Conservation (phyloP, 2,113 vertebrate genomes). For the Anolis carolinensis region DNA sequence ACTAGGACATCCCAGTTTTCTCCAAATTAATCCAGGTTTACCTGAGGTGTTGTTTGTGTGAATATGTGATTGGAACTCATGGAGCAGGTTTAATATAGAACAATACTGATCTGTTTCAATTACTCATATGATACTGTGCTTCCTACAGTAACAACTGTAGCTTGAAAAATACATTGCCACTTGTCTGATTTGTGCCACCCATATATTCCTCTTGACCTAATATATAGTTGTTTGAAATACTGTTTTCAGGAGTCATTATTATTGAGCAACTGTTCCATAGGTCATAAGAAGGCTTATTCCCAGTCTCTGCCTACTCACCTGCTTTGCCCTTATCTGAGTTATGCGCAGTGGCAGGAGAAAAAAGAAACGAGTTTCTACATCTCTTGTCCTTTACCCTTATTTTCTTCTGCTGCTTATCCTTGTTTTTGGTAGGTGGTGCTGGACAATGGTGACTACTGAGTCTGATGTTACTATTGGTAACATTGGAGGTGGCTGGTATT, state of each 20-base stretch:
- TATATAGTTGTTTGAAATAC: background rate
- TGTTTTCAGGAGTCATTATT: background rate
- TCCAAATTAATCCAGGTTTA: too few relatives aligned
- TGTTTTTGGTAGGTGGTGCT: background rate
- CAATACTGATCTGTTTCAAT: background rate
- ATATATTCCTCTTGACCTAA: background rate
- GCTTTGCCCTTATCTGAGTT: background rate
- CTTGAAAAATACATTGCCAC: background rate
- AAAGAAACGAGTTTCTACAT: background rate
- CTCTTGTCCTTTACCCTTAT: background rate
- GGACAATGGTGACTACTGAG: background rate
- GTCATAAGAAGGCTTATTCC: background rate
- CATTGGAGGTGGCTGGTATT: too few relatives aligned
- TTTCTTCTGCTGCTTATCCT: background rate
- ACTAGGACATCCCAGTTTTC: too few relatives aligned
- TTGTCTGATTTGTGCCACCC: background rate
- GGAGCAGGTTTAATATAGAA: background rate
- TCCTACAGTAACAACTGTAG: background rate
- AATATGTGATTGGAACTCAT: background rate
- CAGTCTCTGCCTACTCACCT: background rate
- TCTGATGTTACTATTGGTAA: too few relatives aligned
- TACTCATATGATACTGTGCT: background rate
- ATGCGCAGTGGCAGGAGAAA: background rate
- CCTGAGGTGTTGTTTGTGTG: background rate
- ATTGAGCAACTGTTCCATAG: background rate